Conservation (phyloP, 1,140 invertebrate species). For the Laupala kohalensis region DNA sequence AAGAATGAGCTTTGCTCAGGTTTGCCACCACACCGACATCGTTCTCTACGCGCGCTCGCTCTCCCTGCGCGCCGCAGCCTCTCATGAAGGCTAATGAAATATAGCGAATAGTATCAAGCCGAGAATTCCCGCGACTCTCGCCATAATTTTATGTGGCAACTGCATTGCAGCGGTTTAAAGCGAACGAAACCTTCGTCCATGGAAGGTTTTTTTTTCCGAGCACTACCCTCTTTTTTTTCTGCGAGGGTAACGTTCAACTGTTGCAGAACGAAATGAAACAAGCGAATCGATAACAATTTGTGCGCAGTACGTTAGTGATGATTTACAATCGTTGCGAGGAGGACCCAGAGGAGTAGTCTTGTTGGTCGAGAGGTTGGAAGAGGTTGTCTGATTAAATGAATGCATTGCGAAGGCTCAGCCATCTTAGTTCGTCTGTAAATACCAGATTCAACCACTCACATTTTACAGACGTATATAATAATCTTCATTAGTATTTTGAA, state of each 20-base stretch:
- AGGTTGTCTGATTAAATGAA: background rate
- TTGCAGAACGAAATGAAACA: background rate
- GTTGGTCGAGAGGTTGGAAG: no score
- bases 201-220: no score
- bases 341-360: no score
- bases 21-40: no score
- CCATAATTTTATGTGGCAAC: conserved; percentile 6
- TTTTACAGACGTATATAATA: no score
- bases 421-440: no score
- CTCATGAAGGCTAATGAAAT: conserved; percentile 10
- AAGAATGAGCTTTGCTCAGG: no score
- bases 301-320: background rate
- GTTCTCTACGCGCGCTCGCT: background rate
- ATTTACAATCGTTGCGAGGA: background rate
- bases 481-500: no score
- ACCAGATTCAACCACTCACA: no score
- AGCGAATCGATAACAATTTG: background rate
- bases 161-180: conserved; percentile 4
- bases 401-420: no score
- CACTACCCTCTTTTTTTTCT: no score
- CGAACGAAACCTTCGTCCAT: background rate
- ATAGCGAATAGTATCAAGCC: conserved; percentile 3
- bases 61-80: background rate
- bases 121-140: background rate
- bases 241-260: background rate